Base-by-base conservation (phyloP, 1,140 invertebrate species). In the Sitophilus oryzae region DNA sequence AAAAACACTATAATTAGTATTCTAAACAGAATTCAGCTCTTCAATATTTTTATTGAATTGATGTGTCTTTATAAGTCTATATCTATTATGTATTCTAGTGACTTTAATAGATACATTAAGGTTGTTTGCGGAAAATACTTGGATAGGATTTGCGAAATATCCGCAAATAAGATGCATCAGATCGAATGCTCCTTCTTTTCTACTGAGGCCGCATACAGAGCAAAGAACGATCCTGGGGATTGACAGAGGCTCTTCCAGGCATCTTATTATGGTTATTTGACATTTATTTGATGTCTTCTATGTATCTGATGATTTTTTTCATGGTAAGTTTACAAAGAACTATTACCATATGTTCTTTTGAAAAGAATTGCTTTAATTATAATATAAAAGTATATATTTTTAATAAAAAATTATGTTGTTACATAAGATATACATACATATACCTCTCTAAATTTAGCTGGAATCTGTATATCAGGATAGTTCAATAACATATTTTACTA, bases 161-260 rank as follows among this genome's bases (percentile, higher is more conserved):
- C 63, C 34, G 65, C 66, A 20, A 69, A 68, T 66, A 69, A 67
- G 62, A 67, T 67, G 59, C 56, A 61, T 51, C 63, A 65, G 47
- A 57, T 63, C 44, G 66, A 67, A 60, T 59, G 56, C 11, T 61
- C 58, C 19, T 69, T 69, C 36, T 61, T 64, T 22, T 54, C 63
- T 14, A 63, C 61, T 30, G 64, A 59, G 43, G 58, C 68, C 53
- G 65, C 65, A 45, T 65, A 67, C 59, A 60, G 67, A 63, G 67
- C 67, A 22, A 71, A 67, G 44, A 71, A 68, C 61, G 69, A 71
- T 60, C 69, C 69, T 52, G 69, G 69, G 36, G 69, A 71, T 67
- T 71, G 69, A 71, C 69, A 66, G 55, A 58, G 41, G 52, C 52
- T 58, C 9, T 18, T 46, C 30, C 35, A 18, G 47, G 36, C 15